Evolutionary conservation across 2,888 invertebrate species (phyloP), one percentile per base, ranked within the genome.

Genomic region (Sinotaia quadrata): DNA sequence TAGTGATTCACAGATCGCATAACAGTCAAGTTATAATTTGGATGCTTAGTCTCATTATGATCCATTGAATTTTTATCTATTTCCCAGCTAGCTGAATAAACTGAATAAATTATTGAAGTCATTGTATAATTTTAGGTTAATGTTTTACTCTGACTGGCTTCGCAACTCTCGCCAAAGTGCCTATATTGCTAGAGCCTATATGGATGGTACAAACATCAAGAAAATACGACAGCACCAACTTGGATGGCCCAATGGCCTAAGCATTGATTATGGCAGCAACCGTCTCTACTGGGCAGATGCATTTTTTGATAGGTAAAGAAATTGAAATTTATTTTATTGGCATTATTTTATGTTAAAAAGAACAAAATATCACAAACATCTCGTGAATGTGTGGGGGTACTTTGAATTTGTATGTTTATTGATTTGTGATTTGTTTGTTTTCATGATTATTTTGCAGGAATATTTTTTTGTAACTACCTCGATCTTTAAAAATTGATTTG

Each of bases 221-320:
- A 94, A 96, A 0, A 97, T 98, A 85, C 93, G 94, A 77, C 95
- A 96, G 83, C 92, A 96, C 0, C 94, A 97, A 0, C 90, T 98
- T 0, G 97, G 97, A 3, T 98, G 98, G 98, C 98, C 98, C 0
- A 98, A 98, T 87, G 98, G 98, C 0, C 89, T 98, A 4, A 95
- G 96, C 1, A 94, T 98, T 74, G 98, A 98, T 88, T 96, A 95
- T 84, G 91, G 91, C 44, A 92, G 92, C 24, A 94, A 97, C 87
- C 91, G 97, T 18, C 90, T 98, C 0, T 98, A 98, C 88, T 98
- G 98, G 98, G 97, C 97, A 84, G 98, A 98, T 86, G 98, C 98
- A 3, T 89, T 97, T 2, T 90, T 98, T 8, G 98, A 98, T 88
- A 83, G 85, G 86, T 85, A 69, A 57, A n/a, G n/a, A n/a, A n/a